Evolutionary conservation across 1,140 invertebrate genomes (phyloP), one percentile per base, ranked within the genome.

Genomic region (Caenorhabditis remanei): DNA sequence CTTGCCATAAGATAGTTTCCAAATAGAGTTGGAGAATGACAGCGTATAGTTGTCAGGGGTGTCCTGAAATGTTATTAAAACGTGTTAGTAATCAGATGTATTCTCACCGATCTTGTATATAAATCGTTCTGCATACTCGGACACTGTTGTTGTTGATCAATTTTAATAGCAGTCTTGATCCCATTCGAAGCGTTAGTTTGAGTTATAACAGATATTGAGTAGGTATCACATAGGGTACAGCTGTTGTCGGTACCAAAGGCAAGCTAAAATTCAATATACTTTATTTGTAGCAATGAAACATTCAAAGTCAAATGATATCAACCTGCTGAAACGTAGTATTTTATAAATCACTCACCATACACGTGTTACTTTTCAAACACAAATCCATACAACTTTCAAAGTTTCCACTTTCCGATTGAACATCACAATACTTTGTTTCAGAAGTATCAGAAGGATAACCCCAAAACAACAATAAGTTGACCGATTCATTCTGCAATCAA

Each of bases 401-500:
- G 1, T 11, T 0, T 5, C 41, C 1, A 19, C 16, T 46, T 41
- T 43, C 11, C 16, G 19, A n/a, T 8, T 71, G 6, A 16, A 11
- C 4, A 11, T 8, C 41, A 71, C 65, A 71, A 19, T 19, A 71
- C 19, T 24, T 46, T 6, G 32, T 63, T 5, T 46, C 19, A 7
- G 21, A 24, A 2, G 41, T n/a, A 32, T 32, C 32, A 32, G 32
- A 32, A 19, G 65, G 65, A 46, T 71, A 71, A 14, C 65, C 65
- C 65, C 65, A 71, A 19, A 46, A 71, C 40, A 71, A 24, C 19
- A 71, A 46, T 41, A 71, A 43, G 40, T 43, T 71, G 13, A 71
- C 65, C n/a, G 65, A 43, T 19, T 1, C 65, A 46, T 43, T 46
- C 65, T 71, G 8, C 32, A 65, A 65, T n/a, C 56, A n/a, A 58